These are phyloP conservation scores for Chelmon rostratus DNA, from an alignment of 2,797 vertebrate species.

Conservation along the genomic window DNA sequence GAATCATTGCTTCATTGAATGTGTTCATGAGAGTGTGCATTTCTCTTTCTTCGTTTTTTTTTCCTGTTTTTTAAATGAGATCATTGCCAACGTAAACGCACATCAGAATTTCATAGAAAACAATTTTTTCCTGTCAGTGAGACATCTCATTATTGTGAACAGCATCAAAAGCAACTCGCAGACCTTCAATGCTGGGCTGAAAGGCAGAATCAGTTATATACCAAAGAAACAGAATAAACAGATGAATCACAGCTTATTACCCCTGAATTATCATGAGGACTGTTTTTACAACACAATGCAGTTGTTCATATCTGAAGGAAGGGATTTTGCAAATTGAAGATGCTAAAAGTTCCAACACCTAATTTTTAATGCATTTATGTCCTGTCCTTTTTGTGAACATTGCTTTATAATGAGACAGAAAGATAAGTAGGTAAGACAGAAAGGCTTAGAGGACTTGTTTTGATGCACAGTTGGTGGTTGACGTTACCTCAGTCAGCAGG, in stretches of 20 bases:
- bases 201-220: background rate
- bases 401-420: background rate
- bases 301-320: background rate
- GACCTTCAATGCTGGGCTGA: background rate
- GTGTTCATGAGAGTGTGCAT: background rate
- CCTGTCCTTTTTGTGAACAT: background rate
- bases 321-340: background rate
- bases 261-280: background rate
- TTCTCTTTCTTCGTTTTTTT: background rate
- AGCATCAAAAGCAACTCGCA: background rate
- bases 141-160: background rate
- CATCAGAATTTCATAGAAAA: background rate
- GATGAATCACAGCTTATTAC: background rate
- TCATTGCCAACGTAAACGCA: background rate
- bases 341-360: background rate
- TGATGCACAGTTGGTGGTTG: background rate
- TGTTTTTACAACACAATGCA: background rate
- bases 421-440: background rate
- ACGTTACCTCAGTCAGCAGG: slow-evolving; percentile 92
- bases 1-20: background rate
- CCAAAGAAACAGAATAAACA: background rate
- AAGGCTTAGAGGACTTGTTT: background rate
- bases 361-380: background rate
- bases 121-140: background rate
- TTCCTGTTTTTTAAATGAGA: background rate